phyloP scores from a whole-genome alignment of 2,888 invertebrate species.

The Zeuzera pyrina region DNA sequence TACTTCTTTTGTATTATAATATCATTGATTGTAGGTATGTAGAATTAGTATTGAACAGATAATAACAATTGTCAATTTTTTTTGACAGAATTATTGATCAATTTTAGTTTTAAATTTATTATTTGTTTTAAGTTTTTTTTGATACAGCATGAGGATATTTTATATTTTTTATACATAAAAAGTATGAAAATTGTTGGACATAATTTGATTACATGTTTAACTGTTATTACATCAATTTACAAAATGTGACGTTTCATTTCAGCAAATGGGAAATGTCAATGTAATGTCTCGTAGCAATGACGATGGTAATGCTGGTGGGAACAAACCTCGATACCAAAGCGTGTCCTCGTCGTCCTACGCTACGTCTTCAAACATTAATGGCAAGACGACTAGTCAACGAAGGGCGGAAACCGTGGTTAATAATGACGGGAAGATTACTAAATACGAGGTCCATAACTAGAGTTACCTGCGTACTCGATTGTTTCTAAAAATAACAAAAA shows the following conservation, averaged over 20 bases:
- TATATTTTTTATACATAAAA: too few species aligned
- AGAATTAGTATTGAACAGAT: too few species aligned
- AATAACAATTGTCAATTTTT: too few species aligned
- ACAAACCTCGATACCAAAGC: slow-evolving; percentile 37
- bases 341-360: slow-evolving; percentile 78
- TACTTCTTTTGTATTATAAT: too few species aligned
- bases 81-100: too few species aligned
- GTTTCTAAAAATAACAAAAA: not conserved
- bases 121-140: too few species aligned
- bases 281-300: slow-evolving; percentile 30
- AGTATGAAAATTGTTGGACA: too few species aligned
- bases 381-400: slow-evolving; percentile 66
- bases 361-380: slow-evolving; percentile 72
- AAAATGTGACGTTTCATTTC: slow-evolving; percentile 18
- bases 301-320: slow-evolving; percentile 12
- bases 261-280: slow-evolving; percentile 65
- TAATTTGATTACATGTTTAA: not conserved
- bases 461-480: not conserved
- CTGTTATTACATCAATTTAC: not conserved
- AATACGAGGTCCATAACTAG: slow-evolving; percentile 66
- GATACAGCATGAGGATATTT: too few species aligned
- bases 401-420: slow-evolving; percentile 78
- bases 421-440: slow-evolving; percentile 81
- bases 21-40: too few species aligned
- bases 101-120: too few species aligned